A percentile compares a stretch with the other conserved stretches of the same genome.
These are phyloP conservation scores for Esox niger DNA, from an alignment of 2,113 vertebrate genomes.

Conservation along the genomic window DNA sequence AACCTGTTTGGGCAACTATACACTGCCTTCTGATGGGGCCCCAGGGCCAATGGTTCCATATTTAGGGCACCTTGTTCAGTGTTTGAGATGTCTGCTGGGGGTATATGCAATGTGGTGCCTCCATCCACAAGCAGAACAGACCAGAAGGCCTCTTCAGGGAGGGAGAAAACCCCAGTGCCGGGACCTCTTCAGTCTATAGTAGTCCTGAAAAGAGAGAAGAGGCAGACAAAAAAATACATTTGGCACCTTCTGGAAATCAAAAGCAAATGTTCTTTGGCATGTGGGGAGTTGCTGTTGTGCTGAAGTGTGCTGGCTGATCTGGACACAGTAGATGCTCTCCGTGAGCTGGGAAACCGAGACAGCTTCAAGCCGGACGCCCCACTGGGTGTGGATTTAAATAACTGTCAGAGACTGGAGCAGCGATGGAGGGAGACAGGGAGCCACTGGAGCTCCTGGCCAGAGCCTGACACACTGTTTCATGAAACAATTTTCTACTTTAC, in stretches of 20 bases:
- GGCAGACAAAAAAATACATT: constrained; percentile 44
- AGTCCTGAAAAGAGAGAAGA: constrained; percentile 42
- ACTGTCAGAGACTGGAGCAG: constrained; percentile 67
- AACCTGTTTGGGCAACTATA: no score
- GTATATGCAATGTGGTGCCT: constrained; percentile 31
- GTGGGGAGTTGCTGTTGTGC: constrained; percentile 44
- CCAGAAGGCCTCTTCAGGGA: constrained; percentile 48
- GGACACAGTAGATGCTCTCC: constrained; percentile 42
- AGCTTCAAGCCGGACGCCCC: constrained; percentile 48
- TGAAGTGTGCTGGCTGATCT: neutral
- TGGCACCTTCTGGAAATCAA: constrained; percentile 63
- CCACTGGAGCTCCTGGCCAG: constrained; percentile 56
- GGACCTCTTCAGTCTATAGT: constrained; percentile 33
- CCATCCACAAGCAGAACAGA: constrained; percentile 51
- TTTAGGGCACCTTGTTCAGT: constrained; percentile 24
- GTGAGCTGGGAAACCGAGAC: constrained; percentile 55
- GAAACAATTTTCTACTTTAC: constrained; percentile 63
- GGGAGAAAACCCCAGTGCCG: constrained; percentile 37
- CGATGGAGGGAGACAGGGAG: constrained; percentile 67
- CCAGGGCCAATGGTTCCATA: constrained; percentile 32
- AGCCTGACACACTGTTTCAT: constrained; percentile 56
- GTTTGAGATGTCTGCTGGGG: constrained; percentile 19
- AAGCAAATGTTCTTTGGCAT: constrained; percentile 65
- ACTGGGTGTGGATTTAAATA: constrained; percentile 74
- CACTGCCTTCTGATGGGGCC: constrained; percentile 18